Conservation (phyloP, 2,113 vertebrate genomes). For the Protomyctophum bolini region DNA sequence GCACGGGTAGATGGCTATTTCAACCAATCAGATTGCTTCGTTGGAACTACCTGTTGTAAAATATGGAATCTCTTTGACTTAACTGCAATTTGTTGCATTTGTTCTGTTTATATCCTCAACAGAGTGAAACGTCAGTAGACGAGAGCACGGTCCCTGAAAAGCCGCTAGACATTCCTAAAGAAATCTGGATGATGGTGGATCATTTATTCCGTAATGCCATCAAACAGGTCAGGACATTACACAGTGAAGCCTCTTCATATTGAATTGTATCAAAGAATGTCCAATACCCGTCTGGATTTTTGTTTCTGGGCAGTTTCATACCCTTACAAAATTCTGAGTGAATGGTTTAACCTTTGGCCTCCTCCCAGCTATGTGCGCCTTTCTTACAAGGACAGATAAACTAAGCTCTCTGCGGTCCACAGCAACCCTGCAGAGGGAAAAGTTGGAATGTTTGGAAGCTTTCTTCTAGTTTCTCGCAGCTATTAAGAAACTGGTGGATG, state of each 20-base stretch:
- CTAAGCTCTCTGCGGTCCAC: background rate
- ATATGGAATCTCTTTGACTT: background rate
- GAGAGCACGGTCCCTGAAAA: constrained; percentile 72
- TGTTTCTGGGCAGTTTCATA: background rate
- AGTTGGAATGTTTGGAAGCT: constrained; percentile 16
- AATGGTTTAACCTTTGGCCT: background rate
- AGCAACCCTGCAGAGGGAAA: constrained; percentile 2
- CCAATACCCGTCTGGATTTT: background rate
- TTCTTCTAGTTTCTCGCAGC: background rate
- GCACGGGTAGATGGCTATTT: too few relatives aligned
- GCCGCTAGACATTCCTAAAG: constrained; percentile 92
- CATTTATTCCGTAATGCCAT: constrained; percentile 87
- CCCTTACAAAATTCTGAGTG: background rate
- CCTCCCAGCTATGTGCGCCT: background rate
- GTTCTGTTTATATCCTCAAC: constrained; percentile 1
- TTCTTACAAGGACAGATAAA: background rate
- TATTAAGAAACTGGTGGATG: constrained; percentile 17
- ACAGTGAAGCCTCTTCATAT: background rate
- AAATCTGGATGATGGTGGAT: constrained; percentile 97
- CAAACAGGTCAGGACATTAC: constrained; percentile 83
- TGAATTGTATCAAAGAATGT: background rate
- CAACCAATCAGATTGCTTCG: too few relatives aligned
- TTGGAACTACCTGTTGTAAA: too few relatives aligned
- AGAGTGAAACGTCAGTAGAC: constrained; percentile 75
- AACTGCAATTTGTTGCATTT: constrained; percentile 4